Base-by-base conservation (phyloP, 2,888 invertebrate genomes). In the Lithophane socia region DNA sequence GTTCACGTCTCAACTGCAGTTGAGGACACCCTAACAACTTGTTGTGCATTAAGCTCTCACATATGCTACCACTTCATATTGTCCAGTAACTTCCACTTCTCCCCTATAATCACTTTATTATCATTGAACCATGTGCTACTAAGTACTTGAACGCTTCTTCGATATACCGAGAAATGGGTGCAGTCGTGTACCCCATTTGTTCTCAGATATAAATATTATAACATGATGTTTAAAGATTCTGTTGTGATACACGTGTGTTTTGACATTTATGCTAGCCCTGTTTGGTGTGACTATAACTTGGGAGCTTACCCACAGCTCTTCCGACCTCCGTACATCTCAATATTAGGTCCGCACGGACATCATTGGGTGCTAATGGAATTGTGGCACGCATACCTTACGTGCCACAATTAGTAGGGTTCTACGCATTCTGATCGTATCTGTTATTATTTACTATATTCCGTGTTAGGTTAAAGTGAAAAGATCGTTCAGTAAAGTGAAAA, bases 381-480 rank as follows among this genome's bases (percentile, higher is more conserved):
- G 81, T 73, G 76, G 77, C 88, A 89, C 89, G 90, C 89, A 88
- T 79, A 60, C 70, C 70, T 64, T 69, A 58, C 80, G 76, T 80
- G 80, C 56, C 75, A 70, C 84, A 81, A 84, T 84, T 86, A 85
- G 75, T 80, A 83, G 74, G 77, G 54, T 56, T 70, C 42, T 54
- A 65, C 56, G 76, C 47, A 75, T 54, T 61, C 42, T 74, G 75
- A 77, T 37, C 37, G 37, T 37, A 37, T 37, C 37, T 37, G 37
- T 37, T 37, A 37, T 37, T 2, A 29, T 1, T 29, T 29, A 29
- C 73, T 67, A 64, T 67, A 49, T 47, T 3, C 18, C 12, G n/a
- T n/a, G 7, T 82, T 37, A 29, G 49, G n/a, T 42, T 49, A 29
- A 67, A 52, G 29, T 79, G 1, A 42, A 79, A 8, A 56, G 10